Evolutionary conservation across 2,888 invertebrate genomes (phyloP), one percentile per base, ranked within the genome.

Genomic region (Lucinisca nassula): DNA sequence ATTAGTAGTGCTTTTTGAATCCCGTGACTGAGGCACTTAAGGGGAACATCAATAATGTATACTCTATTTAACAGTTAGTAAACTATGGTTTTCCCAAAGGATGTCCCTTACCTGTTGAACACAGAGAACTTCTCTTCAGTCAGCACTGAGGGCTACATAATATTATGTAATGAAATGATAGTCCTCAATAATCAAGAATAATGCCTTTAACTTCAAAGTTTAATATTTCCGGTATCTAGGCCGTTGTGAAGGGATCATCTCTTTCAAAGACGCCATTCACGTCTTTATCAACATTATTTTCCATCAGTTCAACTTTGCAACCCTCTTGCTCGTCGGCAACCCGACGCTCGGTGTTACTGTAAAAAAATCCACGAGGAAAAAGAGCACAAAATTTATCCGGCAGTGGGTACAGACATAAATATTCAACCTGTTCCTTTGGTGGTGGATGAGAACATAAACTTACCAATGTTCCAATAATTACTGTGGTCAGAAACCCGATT

Each of bases 371-470:
- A 12, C 35, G 35, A 67, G 67, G 67, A 17, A 67, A 67, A 6
- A 67, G 3, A 6, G 67, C 32, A 67, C 67, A 67, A 35, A 67
- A 67, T 35, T 30, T 32, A 24, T 67, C 35, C 17, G 67, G 67
- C 1, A 67, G 67, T 12, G 67, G 67, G 21, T 17, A 67, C 35
- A 67, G 3, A 35, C 35, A 21, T 1, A 35, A 17, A 14, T 21
- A 17, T 8, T 67, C 67, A 17, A 67, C 35, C 35, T 35, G 32
- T 12, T 32, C 67, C 21, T 21, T 67, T 4, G 67, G 67, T 10
- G 81, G 77, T 10, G 80, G 81, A 27, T 73, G 55, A 1, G 81
- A 78, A 6, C 76, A 61, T 12, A 81, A 35, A 49, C 85, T 85
- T 3, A 77, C 38, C 17, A 85, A 35, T 8, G 77, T 49, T 0